Conservation (phyloP, 2,113 vertebrate genomes). For the Alaudala cheleensis region DNA sequence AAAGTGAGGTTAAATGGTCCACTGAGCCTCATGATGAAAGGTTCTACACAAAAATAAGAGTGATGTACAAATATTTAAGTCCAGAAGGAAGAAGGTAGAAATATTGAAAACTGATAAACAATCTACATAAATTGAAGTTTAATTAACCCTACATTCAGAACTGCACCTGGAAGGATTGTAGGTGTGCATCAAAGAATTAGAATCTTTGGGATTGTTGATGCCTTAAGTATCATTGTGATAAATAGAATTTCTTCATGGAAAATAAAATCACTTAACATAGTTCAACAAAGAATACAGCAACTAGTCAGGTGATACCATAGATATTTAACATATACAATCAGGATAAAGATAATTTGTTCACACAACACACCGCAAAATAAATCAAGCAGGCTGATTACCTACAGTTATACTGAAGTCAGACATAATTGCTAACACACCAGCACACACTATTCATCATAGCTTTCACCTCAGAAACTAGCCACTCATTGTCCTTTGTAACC, state of each 20-base stretch:
- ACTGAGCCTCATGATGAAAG: not conserved
- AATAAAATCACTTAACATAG: not conserved
- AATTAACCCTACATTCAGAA: not conserved
- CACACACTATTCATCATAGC: not conserved
- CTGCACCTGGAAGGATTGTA: not conserved
- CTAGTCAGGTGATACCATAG: not conserved
- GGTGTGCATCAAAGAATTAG: not conserved
- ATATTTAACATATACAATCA: not conserved
- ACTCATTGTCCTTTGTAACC: not conserved
- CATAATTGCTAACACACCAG: not conserved
- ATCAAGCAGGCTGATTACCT: not conserved
- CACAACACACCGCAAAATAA: not conserved
- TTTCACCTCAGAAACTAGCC: conserved; percentile 23
- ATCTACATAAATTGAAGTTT: not conserved
- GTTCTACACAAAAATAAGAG: not conserved
- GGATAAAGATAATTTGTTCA: conserved; percentile 8
- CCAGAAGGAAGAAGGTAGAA: not conserved
- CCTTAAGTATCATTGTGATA: not conserved
- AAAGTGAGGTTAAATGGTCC: not conserved
- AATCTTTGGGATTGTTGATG: not conserved
- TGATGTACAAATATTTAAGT: not conserved
- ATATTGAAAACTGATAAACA: not conserved
- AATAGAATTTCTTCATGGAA: not conserved
- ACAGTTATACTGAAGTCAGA: not conserved
- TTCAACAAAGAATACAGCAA: not conserved